phyloP scores from a whole-genome alignment of 1,140 invertebrate species.

The Contarinia nasturtii region DNA sequence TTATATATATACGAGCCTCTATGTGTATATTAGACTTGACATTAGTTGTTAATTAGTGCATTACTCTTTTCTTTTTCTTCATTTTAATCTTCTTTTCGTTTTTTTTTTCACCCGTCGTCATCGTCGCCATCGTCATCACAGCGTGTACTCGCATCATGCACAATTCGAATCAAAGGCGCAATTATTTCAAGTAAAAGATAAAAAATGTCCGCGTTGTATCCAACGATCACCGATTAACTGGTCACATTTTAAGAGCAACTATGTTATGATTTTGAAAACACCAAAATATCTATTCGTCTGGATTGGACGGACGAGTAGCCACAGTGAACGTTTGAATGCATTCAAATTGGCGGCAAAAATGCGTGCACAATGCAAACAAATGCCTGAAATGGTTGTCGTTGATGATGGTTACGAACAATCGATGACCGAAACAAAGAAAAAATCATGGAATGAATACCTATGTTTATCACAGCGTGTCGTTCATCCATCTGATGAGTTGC shows the following conservation, averaged over 20 bases:
- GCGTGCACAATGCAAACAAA: conserved; percentile 21
- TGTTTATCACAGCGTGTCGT: conserved; percentile 41
- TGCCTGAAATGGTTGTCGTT: conserved; percentile 42
- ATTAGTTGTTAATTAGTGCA: too few relatives aligned
- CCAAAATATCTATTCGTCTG: conserved; percentile 52
- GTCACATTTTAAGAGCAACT: conserved; percentile 66
- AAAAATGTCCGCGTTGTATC: conserved; percentile 19
- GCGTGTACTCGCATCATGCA: conserved; percentile 4
- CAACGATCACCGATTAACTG: conserved; percentile 46
- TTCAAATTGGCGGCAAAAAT: conserved; percentile 25
- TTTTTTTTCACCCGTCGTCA: not conserved
- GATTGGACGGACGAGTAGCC: conserved; percentile 38
- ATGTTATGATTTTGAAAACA: conserved; percentile 69
- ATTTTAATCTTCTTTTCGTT: too few relatives aligned
- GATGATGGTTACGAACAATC: conserved; percentile 74
- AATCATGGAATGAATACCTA: conserved; percentile 45
- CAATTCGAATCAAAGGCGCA: conserved; percentile 13
- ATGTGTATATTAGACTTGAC: too few relatives aligned
- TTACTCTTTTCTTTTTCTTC: too few relatives aligned
- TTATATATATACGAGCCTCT: too few relatives aligned
- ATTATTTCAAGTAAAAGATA: conserved; percentile 15
- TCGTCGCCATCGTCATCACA: conserved; percentile 5
- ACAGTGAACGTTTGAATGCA: conserved; percentile 15
- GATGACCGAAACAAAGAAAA: conserved; percentile 37
- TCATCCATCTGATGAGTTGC: conserved; percentile 25